Percentiles rank a stretch among this genome's conserved stretches.
These are phyloP conservation scores for Alauda arvensis DNA, from an alignment of 2,797 vertebrate species.

Conservation along the genomic window DNA sequence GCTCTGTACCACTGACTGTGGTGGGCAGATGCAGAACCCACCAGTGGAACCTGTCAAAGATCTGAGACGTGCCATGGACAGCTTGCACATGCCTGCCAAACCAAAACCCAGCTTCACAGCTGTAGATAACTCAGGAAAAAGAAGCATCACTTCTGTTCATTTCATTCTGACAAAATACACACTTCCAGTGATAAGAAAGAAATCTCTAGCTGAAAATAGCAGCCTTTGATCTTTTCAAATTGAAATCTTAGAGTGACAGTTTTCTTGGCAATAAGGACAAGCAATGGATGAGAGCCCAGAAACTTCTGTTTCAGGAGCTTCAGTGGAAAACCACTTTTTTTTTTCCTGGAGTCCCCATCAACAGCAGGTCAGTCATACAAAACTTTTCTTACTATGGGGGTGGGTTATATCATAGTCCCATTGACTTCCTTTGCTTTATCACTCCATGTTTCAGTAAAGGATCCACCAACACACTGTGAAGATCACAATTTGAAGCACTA, in stretches of 20 bases:
- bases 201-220: neutral
- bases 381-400: neutral
- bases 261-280: neutral
- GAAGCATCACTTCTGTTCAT: neutral
- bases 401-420: neutral
- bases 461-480: neutral
- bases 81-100: neutral
- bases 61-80: neutral
- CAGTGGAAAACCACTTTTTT: neutral
- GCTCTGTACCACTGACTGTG: neutral
- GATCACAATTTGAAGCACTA: neutral
- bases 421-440: neutral
- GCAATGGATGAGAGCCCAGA: neutral
- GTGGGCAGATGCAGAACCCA: neutral
- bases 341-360: neutral
- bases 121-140: neutral
- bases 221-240: neutral
- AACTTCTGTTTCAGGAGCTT: neutral
- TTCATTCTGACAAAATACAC: neutral
- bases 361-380: neutral
- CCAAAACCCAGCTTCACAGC: neutral
- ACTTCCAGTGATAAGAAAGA: neutral
- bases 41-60: fast-evolving
- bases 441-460: neutral
- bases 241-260: neutral